phyloP scores from a whole-genome alignment of 2,797 vertebrate species.

The Sebastiscus tertius region DNA sequence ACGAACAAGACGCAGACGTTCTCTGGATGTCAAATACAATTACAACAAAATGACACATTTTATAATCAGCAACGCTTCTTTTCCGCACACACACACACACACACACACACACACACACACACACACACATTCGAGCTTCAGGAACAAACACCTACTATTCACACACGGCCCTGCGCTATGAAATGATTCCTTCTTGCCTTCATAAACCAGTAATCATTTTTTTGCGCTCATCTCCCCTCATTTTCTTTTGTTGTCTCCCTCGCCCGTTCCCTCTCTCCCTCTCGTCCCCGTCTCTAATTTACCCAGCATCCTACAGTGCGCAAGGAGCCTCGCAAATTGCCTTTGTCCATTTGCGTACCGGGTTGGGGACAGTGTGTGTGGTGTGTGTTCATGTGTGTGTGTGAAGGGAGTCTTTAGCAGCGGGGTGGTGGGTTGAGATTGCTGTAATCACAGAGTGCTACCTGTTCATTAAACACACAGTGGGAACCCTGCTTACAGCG shows the following conservation, averaged over 20 bases:
- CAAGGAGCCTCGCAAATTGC: slow-evolving; percentile 76
- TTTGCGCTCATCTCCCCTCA: slow-evolving; percentile 84
- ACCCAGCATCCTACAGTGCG: slow-evolving; percentile 88
- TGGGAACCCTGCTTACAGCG: slow-evolving; percentile 92
- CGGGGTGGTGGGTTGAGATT: slow-evolving; percentile 90
- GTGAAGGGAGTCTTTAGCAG: slow-evolving; percentile 57
- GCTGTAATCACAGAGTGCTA: slow-evolving; percentile 99
- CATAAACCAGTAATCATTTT: slow-evolving; percentile 84
- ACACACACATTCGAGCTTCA: neutral
- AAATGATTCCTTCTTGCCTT: slow-evolving; percentile 78
- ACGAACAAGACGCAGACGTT: neutral
- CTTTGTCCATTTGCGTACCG: slow-evolving; percentile 72
- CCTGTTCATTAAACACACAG: slow-evolving; percentile 99
- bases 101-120: neutral
- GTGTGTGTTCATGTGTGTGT: slow-evolving; percentile 20
- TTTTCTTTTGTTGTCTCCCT: slow-evolving; percentile 93
- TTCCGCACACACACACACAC: neutral
- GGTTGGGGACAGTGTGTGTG: slow-evolving; percentile 41
- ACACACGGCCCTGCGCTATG: slow-evolving; percentile 29
- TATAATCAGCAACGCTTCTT: slow-evolving; percentile 28
- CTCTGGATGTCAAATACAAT: slow-evolving; percentile 12
- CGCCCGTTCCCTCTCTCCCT: slow-evolving; percentile 76
- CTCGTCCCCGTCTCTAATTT: slow-evolving; percentile 89
- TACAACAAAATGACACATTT: slow-evolving; percentile 19
- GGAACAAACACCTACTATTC: slow-evolving; percentile 35